Percentiles rank a stretch among this genome's conserved stretches.
These are phyloP conservation scores for Anodontia alba DNA, from an alignment of 2,888 invertebrate species.

Conservation along the genomic window DNA sequence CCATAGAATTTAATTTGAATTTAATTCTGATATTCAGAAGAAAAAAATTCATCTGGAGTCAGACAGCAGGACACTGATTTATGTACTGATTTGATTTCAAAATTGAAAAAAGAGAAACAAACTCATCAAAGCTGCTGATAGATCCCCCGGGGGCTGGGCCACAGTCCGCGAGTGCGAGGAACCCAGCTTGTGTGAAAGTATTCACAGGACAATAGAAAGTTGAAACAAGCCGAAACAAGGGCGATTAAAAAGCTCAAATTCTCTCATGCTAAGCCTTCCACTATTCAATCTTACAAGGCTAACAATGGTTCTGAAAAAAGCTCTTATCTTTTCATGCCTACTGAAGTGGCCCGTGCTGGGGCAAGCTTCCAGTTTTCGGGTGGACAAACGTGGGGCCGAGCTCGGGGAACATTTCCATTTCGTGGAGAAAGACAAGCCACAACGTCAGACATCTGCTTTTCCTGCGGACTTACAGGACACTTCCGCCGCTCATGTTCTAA, in stretches of 20 bases:
- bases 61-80: background rate
- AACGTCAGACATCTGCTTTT: background rate
- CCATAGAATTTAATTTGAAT: background rate
- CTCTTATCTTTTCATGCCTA: too few species aligned
- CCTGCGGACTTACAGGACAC: too few species aligned
- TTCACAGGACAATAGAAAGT: background rate
- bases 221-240: slow-evolving; percentile 19
- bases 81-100: background rate
- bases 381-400: background rate
- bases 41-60: background rate
- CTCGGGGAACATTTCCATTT: background rate
- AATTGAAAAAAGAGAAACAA: slow-evolving; percentile 9
- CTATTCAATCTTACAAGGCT: background rate
- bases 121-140: slow-evolving; percentile 19
- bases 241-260: slow-evolving; percentile 10
- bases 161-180: slow-evolving; percentile 11
- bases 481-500: too few species aligned
- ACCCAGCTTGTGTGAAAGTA: background rate
- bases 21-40: slow-evolving; percentile 1
- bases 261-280: background rate
- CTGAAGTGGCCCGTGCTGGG: too few species aligned
- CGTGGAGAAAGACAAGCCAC: background rate
- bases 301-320: background rate
- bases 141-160: slow-evolving; percentile 21
- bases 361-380: background rate